Base-by-base conservation (phyloP, 2,888 invertebrate species). In the Leucophora obtusa region DNA sequence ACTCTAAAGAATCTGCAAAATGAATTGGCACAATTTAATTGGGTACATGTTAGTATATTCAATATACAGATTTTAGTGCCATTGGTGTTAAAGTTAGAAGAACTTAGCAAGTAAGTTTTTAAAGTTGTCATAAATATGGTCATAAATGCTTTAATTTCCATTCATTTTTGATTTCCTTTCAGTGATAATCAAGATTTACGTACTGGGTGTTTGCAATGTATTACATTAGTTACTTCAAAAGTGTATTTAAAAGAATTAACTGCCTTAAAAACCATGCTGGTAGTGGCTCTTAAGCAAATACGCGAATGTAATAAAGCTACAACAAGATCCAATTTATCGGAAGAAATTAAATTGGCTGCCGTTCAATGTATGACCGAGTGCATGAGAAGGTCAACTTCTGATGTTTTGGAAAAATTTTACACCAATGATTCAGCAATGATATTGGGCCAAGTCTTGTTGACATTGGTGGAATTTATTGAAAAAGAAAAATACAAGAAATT, bases 381-480 rank as follows among this genome's bases (percentile, higher is more conserved):
- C 2, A 82, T 89, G 14, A 80, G 83, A n/a, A 86, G 88, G 0
- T 85, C 88, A 0, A 86, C 87, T 0, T 85, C 84, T 4, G 91
- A 92, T 79, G 91, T 93, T 8, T 87, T 93, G 17, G 90, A 91
- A 82, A 83, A 87, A 47, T 89, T 94, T 71, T 94, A 93, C 83
- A 88, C 91, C 21, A 91, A 92, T 77, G 90, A 92, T 66, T 91
- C 93, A 79, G 91, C 92, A 2, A 91, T 93, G 0, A 90, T 93
- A 84, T 85, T 95, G 58, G 93, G 94, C 3, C 93, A 94, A 86
- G 92, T 93, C 62, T 91, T 95, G 58, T 93, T 93, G 84, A 91
- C 93, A 0, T 92, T 93, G 15, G 90, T 94, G 1, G 93, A 93
- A 83, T 89, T 95, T 17, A 93, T 94, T 10, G 93, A 93, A 86